Conservation (phyloP, 2,797 vertebrate genomes). For the Sebastolobus altivelis region DNA sequence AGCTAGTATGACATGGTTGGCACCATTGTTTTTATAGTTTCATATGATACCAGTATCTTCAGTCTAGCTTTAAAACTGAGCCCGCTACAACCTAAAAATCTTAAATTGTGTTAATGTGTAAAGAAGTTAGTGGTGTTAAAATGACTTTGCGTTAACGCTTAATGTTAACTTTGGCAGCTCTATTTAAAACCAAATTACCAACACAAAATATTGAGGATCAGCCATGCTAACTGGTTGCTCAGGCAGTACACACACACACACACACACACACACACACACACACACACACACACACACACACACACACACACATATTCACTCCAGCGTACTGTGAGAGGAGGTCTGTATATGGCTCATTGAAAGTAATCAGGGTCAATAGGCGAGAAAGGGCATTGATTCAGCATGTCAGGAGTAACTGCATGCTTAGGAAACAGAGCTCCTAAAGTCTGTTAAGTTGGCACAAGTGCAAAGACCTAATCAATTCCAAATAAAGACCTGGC, state of each 20-base stretch:
- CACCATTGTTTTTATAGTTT: no score
- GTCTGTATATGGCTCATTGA: conserved; percentile 59
- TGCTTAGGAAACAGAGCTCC: conserved; percentile 32
- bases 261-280: no score
- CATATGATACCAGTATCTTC: no score
- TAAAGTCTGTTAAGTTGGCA: conserved; percentile 43
- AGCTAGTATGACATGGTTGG: no score
- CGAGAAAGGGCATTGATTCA: conserved; percentile 53
- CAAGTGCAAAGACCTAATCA: conserved; percentile 52
- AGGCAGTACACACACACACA: conserved; percentile 7
- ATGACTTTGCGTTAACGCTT: no score
- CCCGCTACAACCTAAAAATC: no score
- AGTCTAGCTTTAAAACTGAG: no score
- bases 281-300: no score
- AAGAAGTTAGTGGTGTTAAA: no score
- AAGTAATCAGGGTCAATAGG: conserved; percentile 62
- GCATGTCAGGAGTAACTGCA: conserved; percentile 48
- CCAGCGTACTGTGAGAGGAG: conserved; percentile 12
- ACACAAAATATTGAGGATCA: not conserved
- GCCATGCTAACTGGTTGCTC: conserved; percentile 8
- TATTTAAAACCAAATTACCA: not conserved
- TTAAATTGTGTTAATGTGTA: no score
- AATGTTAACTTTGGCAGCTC: no score
- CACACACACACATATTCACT: not conserved
- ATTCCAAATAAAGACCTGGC: conserved; percentile 36